phyloP scores from a whole-genome alignment of 2,113 vertebrate species.

The Balaenoptera acutorostrata region DNA sequence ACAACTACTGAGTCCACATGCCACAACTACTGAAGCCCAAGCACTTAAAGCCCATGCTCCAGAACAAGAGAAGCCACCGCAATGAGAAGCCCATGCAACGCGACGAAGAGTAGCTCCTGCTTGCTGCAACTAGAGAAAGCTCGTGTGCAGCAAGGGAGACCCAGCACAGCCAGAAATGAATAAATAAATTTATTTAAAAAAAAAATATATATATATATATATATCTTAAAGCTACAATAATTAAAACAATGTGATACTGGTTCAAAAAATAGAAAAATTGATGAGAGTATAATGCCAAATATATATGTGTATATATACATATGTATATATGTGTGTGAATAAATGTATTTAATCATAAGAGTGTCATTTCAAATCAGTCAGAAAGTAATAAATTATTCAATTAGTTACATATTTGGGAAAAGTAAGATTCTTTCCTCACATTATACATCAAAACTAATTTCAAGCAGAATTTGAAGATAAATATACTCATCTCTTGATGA shows the following conservation, averaged over 20 bases:
- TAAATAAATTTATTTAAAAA: too few species aligned
- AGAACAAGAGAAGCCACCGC: too few species aligned
- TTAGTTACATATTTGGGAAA: neutral
- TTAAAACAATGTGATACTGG: neutral
- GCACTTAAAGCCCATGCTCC: too few species aligned
- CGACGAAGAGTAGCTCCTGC: too few species aligned
- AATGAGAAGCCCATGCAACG: too few species aligned
- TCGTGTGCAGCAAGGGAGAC: too few species aligned
- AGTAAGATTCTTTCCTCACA: neutral
- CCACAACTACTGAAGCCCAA: too few species aligned
- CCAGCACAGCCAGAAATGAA: too few species aligned
- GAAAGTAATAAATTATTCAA: neutral
- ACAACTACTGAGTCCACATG: too few species aligned
- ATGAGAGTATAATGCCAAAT: neutral
- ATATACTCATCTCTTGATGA: neutral
- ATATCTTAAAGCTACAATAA: slow-evolving; percentile 15
- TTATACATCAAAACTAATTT: neutral
- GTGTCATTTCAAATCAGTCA: neutral
- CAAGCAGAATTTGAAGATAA: neutral
- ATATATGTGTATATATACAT: neutral
- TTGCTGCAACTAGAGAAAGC: too few species aligned
- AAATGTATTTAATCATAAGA: neutral
- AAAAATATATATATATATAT: neutral
- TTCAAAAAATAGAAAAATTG: neutral
- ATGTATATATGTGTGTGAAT: neutral